Percentiles rank a stretch among this genome's conserved stretches.
These are phyloP conservation scores for Myotis myotis DNA, from an alignment of 2,797 vertebrate species.

Conservation along the genomic window DNA sequence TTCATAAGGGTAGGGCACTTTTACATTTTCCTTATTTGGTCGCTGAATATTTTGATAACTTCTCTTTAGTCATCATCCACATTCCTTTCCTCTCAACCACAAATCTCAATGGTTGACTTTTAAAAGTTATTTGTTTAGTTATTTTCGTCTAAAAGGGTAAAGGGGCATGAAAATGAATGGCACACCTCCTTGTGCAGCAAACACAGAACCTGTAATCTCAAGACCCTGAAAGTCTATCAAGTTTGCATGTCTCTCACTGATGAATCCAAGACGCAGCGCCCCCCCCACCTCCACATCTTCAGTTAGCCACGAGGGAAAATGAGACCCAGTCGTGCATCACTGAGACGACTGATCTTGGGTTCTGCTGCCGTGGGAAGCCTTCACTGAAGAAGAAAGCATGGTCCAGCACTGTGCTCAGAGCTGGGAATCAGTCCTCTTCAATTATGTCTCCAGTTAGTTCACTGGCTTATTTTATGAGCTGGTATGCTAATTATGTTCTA, in stretches of 20 bases:
- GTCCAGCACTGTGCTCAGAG: background rate
- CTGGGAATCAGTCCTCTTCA: background rate
- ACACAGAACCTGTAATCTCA: background rate
- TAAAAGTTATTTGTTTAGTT: background rate
- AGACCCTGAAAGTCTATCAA: background rate
- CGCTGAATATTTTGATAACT: background rate
- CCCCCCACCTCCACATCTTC: background rate
- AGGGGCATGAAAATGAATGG: background rate
- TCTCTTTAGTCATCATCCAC: background rate
- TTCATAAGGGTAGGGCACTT: background rate
- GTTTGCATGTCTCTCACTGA: background rate
- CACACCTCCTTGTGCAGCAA: background rate
- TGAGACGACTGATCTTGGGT: background rate
- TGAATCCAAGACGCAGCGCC: background rate
- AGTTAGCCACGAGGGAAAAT: background rate
- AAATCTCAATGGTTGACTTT: background rate
- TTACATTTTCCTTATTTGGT: background rate
- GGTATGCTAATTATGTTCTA: background rate
- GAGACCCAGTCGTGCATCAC: conserved; percentile 5
- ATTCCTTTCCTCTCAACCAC: background rate
- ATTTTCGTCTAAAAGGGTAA: background rate
- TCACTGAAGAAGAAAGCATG: background rate
- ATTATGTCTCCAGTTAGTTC: background rate
- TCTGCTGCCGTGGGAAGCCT: background rate
- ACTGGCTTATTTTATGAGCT: background rate